Evolutionary conservation across 2,797 vertebrate species (phyloP).

Genomic region (Notamacropus eugenii): DNA sequence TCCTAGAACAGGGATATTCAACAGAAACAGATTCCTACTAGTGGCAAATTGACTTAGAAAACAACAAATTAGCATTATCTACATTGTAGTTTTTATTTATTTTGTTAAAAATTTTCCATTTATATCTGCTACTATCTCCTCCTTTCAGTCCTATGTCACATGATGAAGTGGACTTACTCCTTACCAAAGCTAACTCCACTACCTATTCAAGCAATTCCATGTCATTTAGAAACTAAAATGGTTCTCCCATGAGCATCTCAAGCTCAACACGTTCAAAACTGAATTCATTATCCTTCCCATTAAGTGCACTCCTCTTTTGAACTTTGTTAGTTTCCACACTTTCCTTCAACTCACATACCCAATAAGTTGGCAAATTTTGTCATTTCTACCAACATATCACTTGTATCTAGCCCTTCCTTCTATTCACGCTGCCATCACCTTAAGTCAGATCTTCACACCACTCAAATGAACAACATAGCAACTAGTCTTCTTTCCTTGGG

Average conservation of each 20-base stretch:
- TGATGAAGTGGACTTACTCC: background rate
- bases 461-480: background rate
- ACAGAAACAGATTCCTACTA: background rate
- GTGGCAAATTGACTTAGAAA: background rate
- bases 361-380: background rate
- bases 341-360: background rate
- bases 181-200: background rate
- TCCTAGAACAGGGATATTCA: background rate
- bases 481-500: background rate
- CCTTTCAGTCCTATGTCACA: background rate
- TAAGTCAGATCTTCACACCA: background rate
- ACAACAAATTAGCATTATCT: background rate
- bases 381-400: background rate
- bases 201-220: background rate
- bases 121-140: background rate
- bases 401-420: background rate
- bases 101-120: background rate
- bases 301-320: background rate
- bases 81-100: background rate
- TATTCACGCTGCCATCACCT: background rate
- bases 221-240: background rate
- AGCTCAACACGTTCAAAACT: background rate
- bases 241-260: background rate
- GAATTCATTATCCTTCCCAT: background rate
- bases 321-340: background rate